These are phyloP conservation scores for Nasua narica DNA, from an alignment of 2,797 vertebrate genomes.

Conservation along the genomic window DNA sequence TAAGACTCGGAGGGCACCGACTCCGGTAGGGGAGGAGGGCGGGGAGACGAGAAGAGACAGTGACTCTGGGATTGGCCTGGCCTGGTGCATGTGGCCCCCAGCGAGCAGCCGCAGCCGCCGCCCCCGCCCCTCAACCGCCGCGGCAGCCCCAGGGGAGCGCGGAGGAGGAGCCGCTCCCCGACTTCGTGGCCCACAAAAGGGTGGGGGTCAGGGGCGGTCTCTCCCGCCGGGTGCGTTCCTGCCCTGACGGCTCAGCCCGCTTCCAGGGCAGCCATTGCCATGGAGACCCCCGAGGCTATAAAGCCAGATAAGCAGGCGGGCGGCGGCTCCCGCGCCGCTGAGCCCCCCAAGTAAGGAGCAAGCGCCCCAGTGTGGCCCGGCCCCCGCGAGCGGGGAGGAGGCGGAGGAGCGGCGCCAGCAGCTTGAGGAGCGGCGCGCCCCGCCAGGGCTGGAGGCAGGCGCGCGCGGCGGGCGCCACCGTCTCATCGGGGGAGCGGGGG, in stretches of 20 bases:
- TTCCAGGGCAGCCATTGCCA: conserved; percentile 48
- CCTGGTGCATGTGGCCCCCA: conserved; percentile 48
- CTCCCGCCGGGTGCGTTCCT: background rate
- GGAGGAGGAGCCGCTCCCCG: conserved; percentile 66
- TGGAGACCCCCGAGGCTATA: conserved; percentile 54
- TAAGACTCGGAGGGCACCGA: background rate
- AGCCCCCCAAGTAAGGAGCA: conserved; percentile 59
- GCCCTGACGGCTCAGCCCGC: background rate
- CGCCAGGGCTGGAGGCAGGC: conserved; percentile 60
- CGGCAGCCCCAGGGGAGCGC: conserved; percentile 61
- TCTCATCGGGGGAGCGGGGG: conserved; percentile 52
- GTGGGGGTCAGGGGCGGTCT: conserved; percentile 55
- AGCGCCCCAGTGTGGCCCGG: conserved; percentile 64
- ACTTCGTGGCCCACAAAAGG: conserved; percentile 33
- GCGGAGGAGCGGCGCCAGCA: conserved; percentile 65
- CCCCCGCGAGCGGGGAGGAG: conserved; percentile 71
- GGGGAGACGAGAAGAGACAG: conserved; percentile 40
- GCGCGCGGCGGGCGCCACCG: conserved; percentile 43
- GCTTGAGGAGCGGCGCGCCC: conserved; percentile 64
- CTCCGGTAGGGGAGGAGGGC: conserved; percentile 27
- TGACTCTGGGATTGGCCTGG: conserved; percentile 61
- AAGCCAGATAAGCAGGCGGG: conserved; percentile 32
- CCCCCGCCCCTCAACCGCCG: conserved; percentile 50
- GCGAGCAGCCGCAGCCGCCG: conserved; percentile 59
- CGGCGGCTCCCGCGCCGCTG: background rate